Evolutionary conservation across 1,140 invertebrate genomes (phyloP).

Genomic region (Pseudomyrmex sp.): DNA sequence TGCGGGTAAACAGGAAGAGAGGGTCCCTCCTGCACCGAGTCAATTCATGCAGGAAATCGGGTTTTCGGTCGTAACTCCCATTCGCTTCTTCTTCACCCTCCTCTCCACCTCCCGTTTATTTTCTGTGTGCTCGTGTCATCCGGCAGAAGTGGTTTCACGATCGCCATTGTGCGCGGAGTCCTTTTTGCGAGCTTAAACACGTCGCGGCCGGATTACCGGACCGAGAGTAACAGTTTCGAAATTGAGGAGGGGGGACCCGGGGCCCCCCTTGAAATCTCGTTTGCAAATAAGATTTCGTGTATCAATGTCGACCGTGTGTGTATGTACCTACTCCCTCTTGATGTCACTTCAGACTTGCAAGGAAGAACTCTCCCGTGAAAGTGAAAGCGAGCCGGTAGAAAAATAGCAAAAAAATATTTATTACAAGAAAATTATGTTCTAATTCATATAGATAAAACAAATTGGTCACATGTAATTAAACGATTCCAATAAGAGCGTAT

Average conservation of each 20-base stretch:
- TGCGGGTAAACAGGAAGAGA: constrained; percentile 71
- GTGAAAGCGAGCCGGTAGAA: constrained; percentile 11
- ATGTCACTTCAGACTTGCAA: not conserved
- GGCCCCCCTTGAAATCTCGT: constrained; percentile 64
- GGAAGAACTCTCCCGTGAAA: constrained; percentile 46
- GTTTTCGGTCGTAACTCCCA: constrained; percentile 56
- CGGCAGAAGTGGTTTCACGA: constrained; percentile 59
- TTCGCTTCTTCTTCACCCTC: constrained; percentile 23
- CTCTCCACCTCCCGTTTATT: not conserved
- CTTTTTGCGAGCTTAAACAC: constrained; percentile 39
- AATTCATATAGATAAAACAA: no score
- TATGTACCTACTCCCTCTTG: not conserved
- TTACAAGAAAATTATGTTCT: no score
- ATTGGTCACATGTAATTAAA: no score
- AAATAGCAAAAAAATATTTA: not conserved
- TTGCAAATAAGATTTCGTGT: constrained; percentile 76
- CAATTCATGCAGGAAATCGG: constrained; percentile 78
- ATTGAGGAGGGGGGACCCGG: constrained; percentile 30
- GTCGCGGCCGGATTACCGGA: constrained; percentile 44
- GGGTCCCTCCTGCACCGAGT: constrained; percentile 51
- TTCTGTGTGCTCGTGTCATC: constrained; percentile 39
- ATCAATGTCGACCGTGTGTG: constrained; percentile 1
- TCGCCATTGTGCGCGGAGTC: constrained; percentile 49
- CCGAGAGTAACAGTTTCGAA: constrained; percentile 49
- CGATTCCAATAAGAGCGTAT: no score